Evolutionary conservation across 2,113 vertebrate species (phyloP), one percentile per base, ranked within the genome.

Genomic region (Rhodinocichla rosea): DNA sequence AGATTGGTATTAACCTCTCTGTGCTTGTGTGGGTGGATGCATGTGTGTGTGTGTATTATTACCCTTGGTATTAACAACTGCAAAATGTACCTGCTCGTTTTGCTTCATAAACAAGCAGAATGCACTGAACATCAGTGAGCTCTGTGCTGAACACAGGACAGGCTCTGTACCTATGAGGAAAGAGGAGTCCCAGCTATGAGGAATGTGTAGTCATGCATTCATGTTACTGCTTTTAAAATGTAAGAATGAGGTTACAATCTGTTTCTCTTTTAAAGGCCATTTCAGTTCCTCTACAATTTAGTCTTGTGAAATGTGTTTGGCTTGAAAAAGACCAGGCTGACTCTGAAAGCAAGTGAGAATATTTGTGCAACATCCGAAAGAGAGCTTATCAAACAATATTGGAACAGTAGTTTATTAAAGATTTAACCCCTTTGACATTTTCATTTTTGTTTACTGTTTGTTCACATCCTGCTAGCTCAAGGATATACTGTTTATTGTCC

Each of bases 401-500:
- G 47, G 65, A 91, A 52, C 11, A 20, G 49, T 52, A 78, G 53
- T 88, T 94, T 94, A 87, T 83, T 92, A 83, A 93, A 86, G 67
- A 79, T 85, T 92, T 95, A 96, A 94, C 94, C 86, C 73, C 45
- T 94, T 27, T 93, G 78, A 92, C 77, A 87, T 95, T 91, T 97
- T 90, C 56, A 62, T 86, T 92, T 93, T 90, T 89, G 75, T 87
- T 90, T 96, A 91, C 64, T 69, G 57, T 87, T 96, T 91, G 55
- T 91, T 95, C 67, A 53, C 62, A 47, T 69, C 80, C 47, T 80
- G 83, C 63, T 69, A 90, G 55, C 90, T 94, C 82, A 69, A 30
- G 87, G 87, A 91, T 84, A 88, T 21, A 62, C 78, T 82, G 75
- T 81, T 97, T 90, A 90, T 90, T 67, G 57, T 90, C 83, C 88